Conservation (phyloP, 1,140 invertebrate genomes). For the Trichomalopsis sarcophagae region DNA sequence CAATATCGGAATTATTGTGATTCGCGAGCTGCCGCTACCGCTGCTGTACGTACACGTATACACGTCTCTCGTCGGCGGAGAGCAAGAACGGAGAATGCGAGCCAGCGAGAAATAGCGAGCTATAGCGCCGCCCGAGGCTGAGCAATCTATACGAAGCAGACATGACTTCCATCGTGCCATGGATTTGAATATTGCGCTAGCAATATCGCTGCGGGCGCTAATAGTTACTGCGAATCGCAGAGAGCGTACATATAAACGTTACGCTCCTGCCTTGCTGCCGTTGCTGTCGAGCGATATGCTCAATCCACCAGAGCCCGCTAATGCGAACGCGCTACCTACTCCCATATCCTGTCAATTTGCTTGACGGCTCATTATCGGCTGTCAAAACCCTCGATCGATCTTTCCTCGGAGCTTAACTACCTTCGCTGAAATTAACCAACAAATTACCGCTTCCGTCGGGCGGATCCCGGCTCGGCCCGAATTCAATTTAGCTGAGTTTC, state of each 20-base stretch:
- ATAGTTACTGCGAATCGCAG: constrained; percentile 71
- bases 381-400: background rate
- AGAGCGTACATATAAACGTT: constrained; percentile 58
- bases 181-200: constrained; percentile 73
- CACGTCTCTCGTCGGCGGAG: background rate
- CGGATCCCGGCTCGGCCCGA: background rate
- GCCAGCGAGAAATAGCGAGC: background rate
- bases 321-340: background rate
- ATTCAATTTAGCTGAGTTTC: background rate
- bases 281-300: background rate
- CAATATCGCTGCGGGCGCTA: constrained; percentile 70
- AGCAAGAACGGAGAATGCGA: constrained; percentile 48
- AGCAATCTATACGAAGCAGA: constrained; percentile 72
- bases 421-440: background rate
- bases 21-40: constrained; percentile 58
- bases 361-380: constrained; percentile 14
- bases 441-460: background rate
- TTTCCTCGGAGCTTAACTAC: background rate
- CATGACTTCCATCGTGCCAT: constrained; percentile 69
- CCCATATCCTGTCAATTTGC: background rate
- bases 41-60: background rate
- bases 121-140: constrained; percentile 62
- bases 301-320: background rate
- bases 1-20: constrained; percentile 75
- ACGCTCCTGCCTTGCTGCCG: constrained; percentile 23